Evolutionary conservation across 2,797 vertebrate genomes (phyloP).

Genomic region (Benthosema pterotum): DNA sequence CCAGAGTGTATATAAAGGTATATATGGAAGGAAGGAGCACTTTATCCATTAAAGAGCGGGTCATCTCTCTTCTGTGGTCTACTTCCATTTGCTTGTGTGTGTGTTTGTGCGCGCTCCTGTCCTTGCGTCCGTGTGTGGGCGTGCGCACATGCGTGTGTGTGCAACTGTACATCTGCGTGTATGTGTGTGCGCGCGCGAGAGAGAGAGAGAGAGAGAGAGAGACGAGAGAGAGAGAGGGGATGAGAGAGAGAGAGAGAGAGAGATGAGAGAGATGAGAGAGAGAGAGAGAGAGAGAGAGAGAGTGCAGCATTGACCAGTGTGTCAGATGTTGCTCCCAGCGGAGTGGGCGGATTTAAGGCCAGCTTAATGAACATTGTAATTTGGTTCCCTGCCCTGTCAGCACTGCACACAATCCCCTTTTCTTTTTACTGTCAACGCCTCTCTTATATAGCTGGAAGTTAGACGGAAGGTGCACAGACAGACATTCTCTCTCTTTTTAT

Average conservation of each 20-base stretch:
- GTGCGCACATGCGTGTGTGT: neutral
- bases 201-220: neutral
- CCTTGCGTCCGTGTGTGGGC: neutral
- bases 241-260: too few species aligned
- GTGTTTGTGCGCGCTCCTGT: slow-evolving; percentile 2
- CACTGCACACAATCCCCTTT: slow-evolving; percentile 36
- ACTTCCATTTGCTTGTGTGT: neutral
- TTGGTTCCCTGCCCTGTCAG: slow-evolving; percentile 57
- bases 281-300: slow-evolving; percentile 5
- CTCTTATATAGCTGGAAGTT: too few species aligned
- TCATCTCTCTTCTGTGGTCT: too few species aligned
- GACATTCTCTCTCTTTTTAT: too few species aligned
- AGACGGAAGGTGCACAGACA: slow-evolving; percentile 4
- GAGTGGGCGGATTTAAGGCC: slow-evolving; percentile 56
- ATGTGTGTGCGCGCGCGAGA: neutral
- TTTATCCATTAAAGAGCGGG: neutral
- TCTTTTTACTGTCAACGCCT: slow-evolving; percentile 38
- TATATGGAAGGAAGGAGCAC: too few species aligned
- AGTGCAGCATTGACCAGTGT: slow-evolving; percentile 39
- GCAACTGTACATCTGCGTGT: slow-evolving; percentile 3
- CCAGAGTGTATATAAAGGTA: too few species aligned
- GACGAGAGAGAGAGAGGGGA: slow-evolving; percentile 17
- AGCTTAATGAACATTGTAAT: slow-evolving; percentile 62
- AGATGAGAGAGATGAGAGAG: too few species aligned
- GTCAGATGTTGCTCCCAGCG: slow-evolving; percentile 57